Base-by-base conservation (phyloP, 2,888 invertebrate genomes). In the Oxyteleia sp. region DNA sequence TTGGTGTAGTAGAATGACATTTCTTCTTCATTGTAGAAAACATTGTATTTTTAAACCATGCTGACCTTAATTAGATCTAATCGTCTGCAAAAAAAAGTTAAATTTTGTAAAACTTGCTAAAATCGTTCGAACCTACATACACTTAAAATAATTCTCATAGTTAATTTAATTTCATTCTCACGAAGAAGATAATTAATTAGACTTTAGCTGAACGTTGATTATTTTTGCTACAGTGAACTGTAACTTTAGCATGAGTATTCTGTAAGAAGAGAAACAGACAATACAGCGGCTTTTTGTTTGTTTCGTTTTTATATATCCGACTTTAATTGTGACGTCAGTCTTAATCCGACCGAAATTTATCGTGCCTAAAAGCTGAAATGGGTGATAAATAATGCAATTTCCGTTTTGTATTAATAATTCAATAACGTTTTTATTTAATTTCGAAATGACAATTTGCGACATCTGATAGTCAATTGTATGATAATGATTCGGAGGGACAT, bases 391-490 rank as follows among this genome's bases (percentile, higher is more conserved):
- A 74, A 74, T 16, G 11, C 23, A 4, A 35, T 45, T 74, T 64
- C 13, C 29, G 35, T 49, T 78, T 35, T 45, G 55, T 69, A 59
- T 69, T 61, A 69, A 69, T 69, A 78, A 69, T 45, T 41, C 59
- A 61, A 47, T 47, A 3, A 41, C 13, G 51, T 61, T 69, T 69
- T 78, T 69, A 38, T 78, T 49, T 63, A 53, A 47, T 55, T 45
- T 35, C 47, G 26, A 23, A 59, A 59, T 20, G 43, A 47, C 57
- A 38, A 53, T 41, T 16, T n/a, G 18, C 43, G 43, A 55, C 63
- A 79, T 79, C 57, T 78, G 63, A 78, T 53, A 78, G 53, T 63
- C 71, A 57, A 79, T 79, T 71, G 71, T 79, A 79, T 79, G 79
- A 57, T 79, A 79, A 79, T 79, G 55, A 64, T 64, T 41, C 32